Conservation (phyloP, 2,888 invertebrate species). For the Leistus spinibarbis region DNA sequence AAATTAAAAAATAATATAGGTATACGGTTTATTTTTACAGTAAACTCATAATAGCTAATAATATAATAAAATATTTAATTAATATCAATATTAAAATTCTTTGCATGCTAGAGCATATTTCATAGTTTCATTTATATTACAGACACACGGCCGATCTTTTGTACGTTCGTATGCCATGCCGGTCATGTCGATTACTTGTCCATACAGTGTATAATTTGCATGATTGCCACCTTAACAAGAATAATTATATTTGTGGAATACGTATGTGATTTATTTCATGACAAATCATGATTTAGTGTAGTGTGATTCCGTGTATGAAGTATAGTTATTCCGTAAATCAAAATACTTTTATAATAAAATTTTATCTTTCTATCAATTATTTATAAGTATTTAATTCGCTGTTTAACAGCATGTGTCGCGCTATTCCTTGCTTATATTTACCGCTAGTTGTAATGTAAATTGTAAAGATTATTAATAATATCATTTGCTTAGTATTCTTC, state of each 20-base stretch:
- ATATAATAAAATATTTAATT: no score
- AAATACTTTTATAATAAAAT: background rate
- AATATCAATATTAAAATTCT: no score
- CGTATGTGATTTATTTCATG: constrained; percentile 22
- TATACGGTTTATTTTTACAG: no score
- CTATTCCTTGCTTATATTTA: background rate
- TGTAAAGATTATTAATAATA: background rate
- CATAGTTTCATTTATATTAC: no score
- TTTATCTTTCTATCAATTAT: background rate
- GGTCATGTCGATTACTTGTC: background rate
- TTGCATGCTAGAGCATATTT: no score
- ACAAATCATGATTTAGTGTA: background rate
- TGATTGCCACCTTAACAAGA: constrained; percentile 33
- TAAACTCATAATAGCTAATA: no score
- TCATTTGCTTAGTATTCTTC: background rate
- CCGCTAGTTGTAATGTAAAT: background rate
- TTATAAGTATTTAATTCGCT: background rate
- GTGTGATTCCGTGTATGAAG: background rate
- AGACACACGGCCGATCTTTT: no score
- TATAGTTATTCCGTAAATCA: background rate
- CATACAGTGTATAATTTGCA: constrained; percentile 14
- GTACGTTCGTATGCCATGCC: no score
- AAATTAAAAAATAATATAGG: no score
- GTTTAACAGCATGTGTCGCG: background rate
- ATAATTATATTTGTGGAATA: constrained; percentile 26